Percentiles rank a stretch among this genome's conserved stretches.
phyloP scores from a whole-genome alignment of 2,888 invertebrate genomes.

The Mimas tiliae region DNA sequence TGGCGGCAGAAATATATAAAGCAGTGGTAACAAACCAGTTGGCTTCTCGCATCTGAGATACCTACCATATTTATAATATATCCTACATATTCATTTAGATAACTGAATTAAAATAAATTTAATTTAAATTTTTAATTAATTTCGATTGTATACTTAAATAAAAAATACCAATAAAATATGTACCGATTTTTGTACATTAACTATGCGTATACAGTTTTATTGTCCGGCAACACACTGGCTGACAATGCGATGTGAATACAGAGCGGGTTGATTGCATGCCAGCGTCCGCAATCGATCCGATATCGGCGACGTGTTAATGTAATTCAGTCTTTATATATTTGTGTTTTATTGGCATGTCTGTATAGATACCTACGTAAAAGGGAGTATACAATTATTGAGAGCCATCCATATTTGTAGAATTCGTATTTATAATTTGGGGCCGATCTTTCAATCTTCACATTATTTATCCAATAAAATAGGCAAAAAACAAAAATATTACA shows the following conservation, averaged over 20 bases:
- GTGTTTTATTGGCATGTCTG: background rate
- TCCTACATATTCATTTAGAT: no score
- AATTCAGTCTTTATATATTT: slow-evolving; percentile 20
- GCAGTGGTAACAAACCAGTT: no score
- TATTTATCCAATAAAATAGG: no score
- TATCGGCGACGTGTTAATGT: slow-evolving; percentile 43
- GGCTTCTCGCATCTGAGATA: no score
- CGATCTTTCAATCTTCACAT: no score
- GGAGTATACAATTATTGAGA: background rate
- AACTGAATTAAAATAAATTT: no score
- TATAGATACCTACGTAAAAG: background rate
- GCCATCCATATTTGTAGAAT: no score
- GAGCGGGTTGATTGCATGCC: slow-evolving; percentile 46
- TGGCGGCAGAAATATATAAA: no score
- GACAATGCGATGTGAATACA: slow-evolving; percentile 50
- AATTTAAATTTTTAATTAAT: no score
- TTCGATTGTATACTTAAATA: background rate
- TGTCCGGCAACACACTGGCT: slow-evolving; percentile 43
- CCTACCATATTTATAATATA: no score
- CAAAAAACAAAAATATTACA: no score
- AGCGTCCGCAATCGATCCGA: slow-evolving; percentile 47
- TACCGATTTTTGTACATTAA: background rate
- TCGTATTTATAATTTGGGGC: no score
- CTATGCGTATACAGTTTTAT: slow-evolving; percentile 29
- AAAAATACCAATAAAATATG: background rate